phyloP scores from a whole-genome alignment of 2,113 vertebrate species.

The Actinemys pallida region DNA sequence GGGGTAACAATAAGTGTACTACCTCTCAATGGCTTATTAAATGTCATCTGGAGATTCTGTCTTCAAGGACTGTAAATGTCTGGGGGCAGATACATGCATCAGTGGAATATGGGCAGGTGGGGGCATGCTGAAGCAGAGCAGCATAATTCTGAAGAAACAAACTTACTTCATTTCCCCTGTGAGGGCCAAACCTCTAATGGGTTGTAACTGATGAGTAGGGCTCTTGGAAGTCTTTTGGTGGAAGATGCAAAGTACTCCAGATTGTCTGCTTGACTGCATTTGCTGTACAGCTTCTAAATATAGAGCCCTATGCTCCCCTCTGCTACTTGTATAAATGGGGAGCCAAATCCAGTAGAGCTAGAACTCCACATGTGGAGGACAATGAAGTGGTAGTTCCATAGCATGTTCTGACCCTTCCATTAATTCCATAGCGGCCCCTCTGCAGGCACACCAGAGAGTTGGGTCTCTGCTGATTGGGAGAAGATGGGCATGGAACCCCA shows the following conservation, averaged over 20 bases:
- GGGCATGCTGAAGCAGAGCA: background rate
- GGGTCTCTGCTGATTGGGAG: background rate
- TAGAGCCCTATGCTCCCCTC: background rate
- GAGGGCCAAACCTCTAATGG: background rate
- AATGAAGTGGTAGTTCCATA: background rate
- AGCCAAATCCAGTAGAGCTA: background rate
- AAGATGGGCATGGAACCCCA: background rate
- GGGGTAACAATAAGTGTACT: background rate
- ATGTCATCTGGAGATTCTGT: background rate
- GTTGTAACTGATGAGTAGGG: background rate
- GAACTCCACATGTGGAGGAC: background rate
- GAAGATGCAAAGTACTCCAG: background rate
- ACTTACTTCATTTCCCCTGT: background rate
- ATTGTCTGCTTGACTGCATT: background rate
- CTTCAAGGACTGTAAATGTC: background rate
- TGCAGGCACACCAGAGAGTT: background rate
- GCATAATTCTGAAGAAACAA: background rate
- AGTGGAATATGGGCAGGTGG: background rate
- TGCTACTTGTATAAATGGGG: background rate
- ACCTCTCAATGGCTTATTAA: background rate
- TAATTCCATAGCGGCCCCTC: fast-evolving
- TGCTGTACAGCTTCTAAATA: background rate
- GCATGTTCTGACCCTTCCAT: background rate
- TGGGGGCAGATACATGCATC: background rate
- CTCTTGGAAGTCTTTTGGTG: background rate